phyloP scores from a whole-genome alignment of 2,797 vertebrate genomes.

The Etheostoma perlongum region DNA sequence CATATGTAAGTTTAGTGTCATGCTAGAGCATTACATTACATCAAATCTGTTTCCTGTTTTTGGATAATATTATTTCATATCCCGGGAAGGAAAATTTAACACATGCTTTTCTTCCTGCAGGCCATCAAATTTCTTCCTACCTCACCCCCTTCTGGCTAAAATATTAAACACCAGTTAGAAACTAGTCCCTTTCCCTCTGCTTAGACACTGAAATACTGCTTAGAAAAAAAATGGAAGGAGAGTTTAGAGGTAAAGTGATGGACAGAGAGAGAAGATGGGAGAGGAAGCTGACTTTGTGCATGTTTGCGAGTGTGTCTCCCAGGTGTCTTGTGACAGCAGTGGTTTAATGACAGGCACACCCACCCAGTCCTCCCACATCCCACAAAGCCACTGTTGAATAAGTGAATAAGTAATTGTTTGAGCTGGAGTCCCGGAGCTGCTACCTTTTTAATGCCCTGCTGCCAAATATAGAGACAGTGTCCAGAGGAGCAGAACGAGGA shows the following conservation, averaged over 20 bases:
- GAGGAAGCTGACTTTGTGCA: background rate
- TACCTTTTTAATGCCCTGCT: conserved; percentile 56
- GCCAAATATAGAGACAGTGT: conserved; percentile 60
- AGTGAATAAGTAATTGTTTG: conserved; percentile 72
- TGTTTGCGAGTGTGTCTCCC: conserved; percentile 3
- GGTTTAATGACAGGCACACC: conserved; percentile 7
- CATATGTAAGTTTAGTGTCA: background rate
- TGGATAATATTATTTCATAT: background rate
- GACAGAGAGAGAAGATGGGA: background rate
- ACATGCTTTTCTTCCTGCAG: background rate
- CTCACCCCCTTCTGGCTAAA: conserved; percentile 15
- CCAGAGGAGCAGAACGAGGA: conserved; percentile 34
- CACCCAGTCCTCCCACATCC: conserved; percentile 22
- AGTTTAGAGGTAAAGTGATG: background rate
- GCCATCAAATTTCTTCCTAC: background rate
- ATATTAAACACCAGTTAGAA: background rate
- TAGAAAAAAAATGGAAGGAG: background rate
- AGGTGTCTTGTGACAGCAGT: conserved; percentile 36
- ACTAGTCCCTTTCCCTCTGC: background rate
- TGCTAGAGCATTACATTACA: background rate
- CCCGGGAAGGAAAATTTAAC: background rate
- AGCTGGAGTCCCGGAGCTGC: conserved; percentile 55
- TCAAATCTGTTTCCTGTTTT: background rate
- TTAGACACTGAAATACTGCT: background rate
- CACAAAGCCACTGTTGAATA: conserved; percentile 39